phyloP scores from a whole-genome alignment of 2,888 invertebrate genomes.

The Sphecodes monilicornis region DNA sequence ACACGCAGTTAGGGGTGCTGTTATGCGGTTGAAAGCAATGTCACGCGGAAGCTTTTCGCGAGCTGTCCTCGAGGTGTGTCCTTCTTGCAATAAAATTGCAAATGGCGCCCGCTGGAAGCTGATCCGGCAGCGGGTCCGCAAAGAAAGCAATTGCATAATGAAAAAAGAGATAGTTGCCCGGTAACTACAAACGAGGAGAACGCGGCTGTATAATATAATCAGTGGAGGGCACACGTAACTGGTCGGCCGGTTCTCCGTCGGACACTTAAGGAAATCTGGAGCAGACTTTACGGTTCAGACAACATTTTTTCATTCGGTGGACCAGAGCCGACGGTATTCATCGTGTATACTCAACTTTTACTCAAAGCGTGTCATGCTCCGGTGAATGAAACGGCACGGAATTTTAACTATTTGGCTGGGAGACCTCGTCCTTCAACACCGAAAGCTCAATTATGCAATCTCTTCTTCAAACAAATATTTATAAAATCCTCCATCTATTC shows the following conservation, averaged over 20 bases:
- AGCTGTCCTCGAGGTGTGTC: background rate
- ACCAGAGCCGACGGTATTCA: constrained; percentile 13
- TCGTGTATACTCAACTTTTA: background rate
- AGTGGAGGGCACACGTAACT: constrained; percentile 64
- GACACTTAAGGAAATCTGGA: constrained; percentile 71
- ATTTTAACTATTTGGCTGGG: constrained; percentile 15
- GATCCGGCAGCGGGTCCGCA: constrained; percentile 45
- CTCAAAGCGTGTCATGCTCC: background rate
- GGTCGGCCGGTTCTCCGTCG: constrained; percentile 48
- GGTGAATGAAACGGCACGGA: background rate
- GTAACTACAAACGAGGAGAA: constrained; percentile 69
- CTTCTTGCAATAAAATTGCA: constrained; percentile 1
- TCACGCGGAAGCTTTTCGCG: constrained; percentile 43
- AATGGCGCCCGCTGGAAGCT: constrained; percentile 23
- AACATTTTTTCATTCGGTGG: constrained; percentile 40
- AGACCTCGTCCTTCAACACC: background rate
- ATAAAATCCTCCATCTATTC: background rate
- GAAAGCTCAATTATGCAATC: background rate
- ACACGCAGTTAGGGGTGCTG: background rate
- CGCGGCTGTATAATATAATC: constrained; percentile 67
- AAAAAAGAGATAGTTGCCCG: constrained; percentile 81
- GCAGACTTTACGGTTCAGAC: constrained; percentile 51
- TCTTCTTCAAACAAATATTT: background rate
- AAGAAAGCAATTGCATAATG: constrained; percentile 79
- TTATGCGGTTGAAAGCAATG: background rate